phyloP scores from a whole-genome alignment of 2,888 invertebrate genomes.

The Anaspis maculata region DNA sequence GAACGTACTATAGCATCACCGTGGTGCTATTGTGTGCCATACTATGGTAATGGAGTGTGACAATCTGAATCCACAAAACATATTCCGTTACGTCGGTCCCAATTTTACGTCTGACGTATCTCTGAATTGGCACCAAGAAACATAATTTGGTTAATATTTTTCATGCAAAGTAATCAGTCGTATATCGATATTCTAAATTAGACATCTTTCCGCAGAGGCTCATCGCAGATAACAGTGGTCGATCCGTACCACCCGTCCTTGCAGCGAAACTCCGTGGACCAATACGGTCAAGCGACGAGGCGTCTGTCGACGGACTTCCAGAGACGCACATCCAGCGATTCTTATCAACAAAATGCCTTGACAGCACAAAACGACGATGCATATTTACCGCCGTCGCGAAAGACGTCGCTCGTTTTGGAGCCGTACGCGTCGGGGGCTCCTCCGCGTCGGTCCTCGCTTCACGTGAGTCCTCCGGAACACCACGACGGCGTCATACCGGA shows the following conservation, averaged over 20 bases:
- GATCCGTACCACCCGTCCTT: slow-evolving; percentile 47
- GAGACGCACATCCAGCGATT: slow-evolving; percentile 17
- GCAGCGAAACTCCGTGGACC: slow-evolving; percentile 15
- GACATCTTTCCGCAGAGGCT: slow-evolving; percentile 29
- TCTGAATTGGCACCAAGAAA: no score
- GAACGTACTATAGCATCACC: no score
- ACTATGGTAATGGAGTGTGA: no score
- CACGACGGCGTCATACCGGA: slow-evolving; percentile 17
- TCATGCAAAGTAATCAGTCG: no score
- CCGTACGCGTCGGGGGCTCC: not conserved
- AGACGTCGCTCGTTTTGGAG: not conserved
- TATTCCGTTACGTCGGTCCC: no score
- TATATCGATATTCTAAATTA: no score
- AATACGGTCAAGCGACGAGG: slow-evolving; percentile 14
- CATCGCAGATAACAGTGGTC: slow-evolving; percentile 45
- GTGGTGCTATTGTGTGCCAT: no score
- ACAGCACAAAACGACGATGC: slow-evolving; percentile 27
- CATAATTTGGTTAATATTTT: no score
- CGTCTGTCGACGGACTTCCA: slow-evolving; percentile 22
- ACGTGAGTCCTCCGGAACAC: not conserved
- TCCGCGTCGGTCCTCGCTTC: slow-evolving; percentile 11
- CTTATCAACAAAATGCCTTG: no score
- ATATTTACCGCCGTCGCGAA: slow-evolving; percentile 20
- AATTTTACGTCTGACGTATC: no score
- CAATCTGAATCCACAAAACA: no score